These are phyloP conservation scores for Struthidea cinerea DNA, from an alignment of 2,113 vertebrate species.

Conservation along the genomic window DNA sequence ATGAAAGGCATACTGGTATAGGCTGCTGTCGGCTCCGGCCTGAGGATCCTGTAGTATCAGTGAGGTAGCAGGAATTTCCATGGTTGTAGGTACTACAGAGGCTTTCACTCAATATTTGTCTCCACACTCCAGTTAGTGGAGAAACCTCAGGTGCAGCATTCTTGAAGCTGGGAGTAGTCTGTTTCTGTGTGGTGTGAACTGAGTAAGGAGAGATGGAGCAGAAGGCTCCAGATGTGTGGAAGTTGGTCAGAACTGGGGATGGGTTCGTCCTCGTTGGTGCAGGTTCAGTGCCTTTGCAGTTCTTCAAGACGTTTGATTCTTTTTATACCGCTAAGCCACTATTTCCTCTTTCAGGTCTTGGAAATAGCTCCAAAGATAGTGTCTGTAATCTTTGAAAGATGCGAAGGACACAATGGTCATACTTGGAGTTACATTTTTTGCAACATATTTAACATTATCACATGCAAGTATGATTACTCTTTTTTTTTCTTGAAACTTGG, in stretches of 20 bases:
- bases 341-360: background rate
- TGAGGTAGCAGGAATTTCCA: background rate
- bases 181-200: background rate
- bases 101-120: background rate
- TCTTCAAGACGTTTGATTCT: background rate
- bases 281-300: background rate
- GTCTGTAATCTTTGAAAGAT: background rate
- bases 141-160: background rate
- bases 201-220: background rate
- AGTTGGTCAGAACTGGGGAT: background rate
- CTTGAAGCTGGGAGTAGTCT: background rate
- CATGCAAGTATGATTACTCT: background rate
- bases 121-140: background rate
- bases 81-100: background rate
- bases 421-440: background rate
- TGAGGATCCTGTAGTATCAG: background rate
- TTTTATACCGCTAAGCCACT: background rate
- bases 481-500: background rate
- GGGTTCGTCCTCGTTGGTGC: background rate
- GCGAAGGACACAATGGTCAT: background rate
- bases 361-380: background rate
- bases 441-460: background rate
- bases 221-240: background rate
- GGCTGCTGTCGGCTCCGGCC: background rate
- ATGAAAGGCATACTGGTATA: rapidly evolving